These are phyloP conservation scores for Genyomyrus donnyi DNA, from an alignment of 2,113 vertebrate species.

Conservation along the genomic window DNA sequence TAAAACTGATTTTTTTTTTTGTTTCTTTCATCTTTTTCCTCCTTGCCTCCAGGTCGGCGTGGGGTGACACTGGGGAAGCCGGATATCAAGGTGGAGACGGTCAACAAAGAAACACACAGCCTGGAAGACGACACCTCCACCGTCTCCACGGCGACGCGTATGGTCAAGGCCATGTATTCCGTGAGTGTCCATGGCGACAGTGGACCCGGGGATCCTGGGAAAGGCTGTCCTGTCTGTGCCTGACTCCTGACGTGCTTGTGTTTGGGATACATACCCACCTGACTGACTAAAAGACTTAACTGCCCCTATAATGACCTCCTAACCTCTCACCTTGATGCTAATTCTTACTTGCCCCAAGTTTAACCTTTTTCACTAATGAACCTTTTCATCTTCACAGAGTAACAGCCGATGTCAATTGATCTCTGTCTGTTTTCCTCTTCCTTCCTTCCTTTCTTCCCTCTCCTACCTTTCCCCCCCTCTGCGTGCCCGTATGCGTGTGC, in stretches of 20 bases:
- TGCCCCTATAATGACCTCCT: background rate
- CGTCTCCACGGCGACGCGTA: constrained; percentile 80
- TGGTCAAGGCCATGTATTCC: constrained; percentile 95
- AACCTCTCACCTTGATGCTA: background rate
- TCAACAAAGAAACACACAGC: constrained; percentile 84
- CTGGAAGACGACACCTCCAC: constrained; percentile 82
- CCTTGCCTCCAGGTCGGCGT: constrained; percentile 65
- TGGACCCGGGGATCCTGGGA: background rate
- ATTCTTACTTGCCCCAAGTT: background rate
- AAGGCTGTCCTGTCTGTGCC: background rate
- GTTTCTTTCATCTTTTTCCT: constrained; percentile 23
- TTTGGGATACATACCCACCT: background rate
- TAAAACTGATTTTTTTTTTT: constrained; percentile 21
- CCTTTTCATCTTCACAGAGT: constrained; percentile 42
- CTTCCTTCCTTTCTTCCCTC: constrained; percentile 48
- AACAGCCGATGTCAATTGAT: constrained; percentile 52
- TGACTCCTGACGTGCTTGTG: background rate
- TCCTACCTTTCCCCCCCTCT: constrained; percentile 47
- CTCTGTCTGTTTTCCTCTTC: constrained; percentile 49
- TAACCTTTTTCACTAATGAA: constrained; percentile 19
- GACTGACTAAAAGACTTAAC: background rate
- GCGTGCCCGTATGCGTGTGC: constrained; percentile 45
- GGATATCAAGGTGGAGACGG: constrained; percentile 93
- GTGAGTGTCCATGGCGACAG: constrained; percentile 56
- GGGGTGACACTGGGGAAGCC: constrained; percentile 86